Percentiles rank a stretch among this genome's conserved stretches.
These are phyloP conservation scores for Sycophila texana DNA, from an alignment of 2,888 invertebrate genomes.

Conservation along the genomic window DNA sequence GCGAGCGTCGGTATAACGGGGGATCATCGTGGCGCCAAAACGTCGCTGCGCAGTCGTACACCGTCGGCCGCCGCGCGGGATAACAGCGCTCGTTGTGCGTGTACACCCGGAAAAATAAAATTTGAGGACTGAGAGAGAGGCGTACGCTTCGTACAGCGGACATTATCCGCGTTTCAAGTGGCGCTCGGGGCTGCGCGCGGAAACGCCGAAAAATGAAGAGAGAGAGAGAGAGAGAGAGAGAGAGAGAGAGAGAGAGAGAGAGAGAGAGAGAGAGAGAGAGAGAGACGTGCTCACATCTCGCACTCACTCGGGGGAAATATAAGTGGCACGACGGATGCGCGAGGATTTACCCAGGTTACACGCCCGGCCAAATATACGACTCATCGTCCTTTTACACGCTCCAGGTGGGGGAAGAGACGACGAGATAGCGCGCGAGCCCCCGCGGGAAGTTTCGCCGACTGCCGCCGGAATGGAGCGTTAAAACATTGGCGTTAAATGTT, in stretches of 20 bases:
- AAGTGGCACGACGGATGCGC: not conserved
- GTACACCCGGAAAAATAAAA: slow-evolving; percentile 43
- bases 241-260: slow-evolving; percentile 6
- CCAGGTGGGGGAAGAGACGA: not conserved
- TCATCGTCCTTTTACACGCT: slow-evolving; percentile 21
- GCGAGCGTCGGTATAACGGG: not conserved
- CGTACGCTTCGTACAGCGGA: not conserved
- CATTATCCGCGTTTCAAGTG: slow-evolving; percentile 25
- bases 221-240: not conserved
- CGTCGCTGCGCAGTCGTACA: slow-evolving; percentile 14
- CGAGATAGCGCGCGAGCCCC: slow-evolving; percentile 5
- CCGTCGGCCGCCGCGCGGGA: not conserved
- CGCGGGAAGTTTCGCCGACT: not conserved
- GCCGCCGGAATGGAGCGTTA: slow-evolving; percentile 5
- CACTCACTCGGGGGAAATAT: not conserved
- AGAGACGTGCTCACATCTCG: not conserved
- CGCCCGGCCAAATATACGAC: slow-evolving; percentile 10
- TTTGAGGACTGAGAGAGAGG: slow-evolving; percentile 18
- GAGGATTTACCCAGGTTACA: not conserved
- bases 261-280: not conserved
- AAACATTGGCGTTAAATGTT: slow-evolving; percentile 68
- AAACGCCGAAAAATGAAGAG: slow-evolving; percentile 32
- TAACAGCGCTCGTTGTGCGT: slow-evolving; percentile 11
- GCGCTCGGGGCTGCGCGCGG: not conserved
- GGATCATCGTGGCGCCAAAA: slow-evolving; percentile 4